A percentile compares a stretch with the other conserved stretches of the same genome.
phyloP scores from a whole-genome alignment of 2,888 invertebrate species.

The Ryuthela nishihirai region DNA sequence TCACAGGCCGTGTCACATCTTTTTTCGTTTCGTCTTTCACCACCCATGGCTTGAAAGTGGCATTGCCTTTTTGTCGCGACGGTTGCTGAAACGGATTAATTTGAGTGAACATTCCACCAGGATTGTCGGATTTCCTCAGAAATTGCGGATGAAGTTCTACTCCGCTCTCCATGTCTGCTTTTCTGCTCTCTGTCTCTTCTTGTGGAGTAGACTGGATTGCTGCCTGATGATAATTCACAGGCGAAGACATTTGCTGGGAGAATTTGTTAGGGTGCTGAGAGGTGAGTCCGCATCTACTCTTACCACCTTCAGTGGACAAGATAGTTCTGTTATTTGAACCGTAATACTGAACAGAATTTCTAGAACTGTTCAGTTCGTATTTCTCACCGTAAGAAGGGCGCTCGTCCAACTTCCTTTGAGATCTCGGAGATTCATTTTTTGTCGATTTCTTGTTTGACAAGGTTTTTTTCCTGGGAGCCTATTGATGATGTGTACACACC shows the following conservation, averaged over 20 bases:
- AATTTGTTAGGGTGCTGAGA: no score
- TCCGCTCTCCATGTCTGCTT: no score
- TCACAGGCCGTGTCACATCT: no score
- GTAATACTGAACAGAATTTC: not conserved
- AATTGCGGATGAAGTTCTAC: no score
- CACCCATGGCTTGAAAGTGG: not conserved
- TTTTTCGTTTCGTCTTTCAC: slow-evolving; percentile 5
- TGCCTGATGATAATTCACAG: no score
- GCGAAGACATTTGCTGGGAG: no score
- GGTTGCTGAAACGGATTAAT: slow-evolving; percentile 31
- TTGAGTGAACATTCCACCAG: slow-evolving; percentile 31
- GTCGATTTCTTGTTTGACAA: no score
- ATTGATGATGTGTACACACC: no score
- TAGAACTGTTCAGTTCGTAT: slow-evolving; percentile 1
- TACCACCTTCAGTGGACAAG: not conserved
- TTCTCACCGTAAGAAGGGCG: not conserved
- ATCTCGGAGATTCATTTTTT: not conserved
- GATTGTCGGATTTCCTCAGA: slow-evolving; percentile 4
- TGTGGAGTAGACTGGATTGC: no score
- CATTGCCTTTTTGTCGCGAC: slow-evolving; percentile 7
- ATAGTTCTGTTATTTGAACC: not conserved
- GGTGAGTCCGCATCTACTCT: not conserved
- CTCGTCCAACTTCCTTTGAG: not conserved
- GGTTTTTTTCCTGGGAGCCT: no score
- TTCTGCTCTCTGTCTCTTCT: no score